Evolutionary conservation across 2,113 vertebrate genomes (phyloP).

Genomic region (Colaptes auratus): DNA sequence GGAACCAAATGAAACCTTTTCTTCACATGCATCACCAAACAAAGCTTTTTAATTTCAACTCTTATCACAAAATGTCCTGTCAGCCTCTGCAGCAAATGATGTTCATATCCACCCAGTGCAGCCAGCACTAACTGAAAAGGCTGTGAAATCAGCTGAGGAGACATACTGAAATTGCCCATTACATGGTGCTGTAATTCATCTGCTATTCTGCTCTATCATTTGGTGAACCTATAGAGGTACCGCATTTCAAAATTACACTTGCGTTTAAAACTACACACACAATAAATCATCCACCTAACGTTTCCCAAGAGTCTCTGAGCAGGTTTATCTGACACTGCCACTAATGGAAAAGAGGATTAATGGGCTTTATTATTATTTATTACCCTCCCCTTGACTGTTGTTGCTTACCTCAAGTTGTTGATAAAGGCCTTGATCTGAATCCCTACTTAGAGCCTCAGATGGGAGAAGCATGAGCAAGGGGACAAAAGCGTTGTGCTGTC

Average conservation of each 20-base stretch:
- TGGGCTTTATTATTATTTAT: neutral
- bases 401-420: neutral
- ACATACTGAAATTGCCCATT: neutral
- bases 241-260: neutral
- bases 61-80: neutral
- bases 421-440: neutral
- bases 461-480: neutral
- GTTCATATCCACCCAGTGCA: neutral
- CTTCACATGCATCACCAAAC: neutral
- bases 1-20: neutral
- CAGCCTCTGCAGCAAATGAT: neutral
- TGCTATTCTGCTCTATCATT: neutral
- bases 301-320: neutral
- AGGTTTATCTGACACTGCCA: slow-evolving; percentile 24
- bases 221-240: neutral
- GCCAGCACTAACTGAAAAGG: neutral
- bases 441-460: neutral
- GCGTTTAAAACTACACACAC: neutral
- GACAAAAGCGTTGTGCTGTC: neutral
- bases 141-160: neutral
- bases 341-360: slow-evolving; percentile 32
- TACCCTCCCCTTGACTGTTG: neutral
- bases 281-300: neutral
- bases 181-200: neutral
- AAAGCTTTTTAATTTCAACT: neutral